A percentile compares a stretch with the other conserved stretches of the same genome.
Conservation (phyloP, 1,140 invertebrate genomes). For the Aphidius ervi region DNA sequence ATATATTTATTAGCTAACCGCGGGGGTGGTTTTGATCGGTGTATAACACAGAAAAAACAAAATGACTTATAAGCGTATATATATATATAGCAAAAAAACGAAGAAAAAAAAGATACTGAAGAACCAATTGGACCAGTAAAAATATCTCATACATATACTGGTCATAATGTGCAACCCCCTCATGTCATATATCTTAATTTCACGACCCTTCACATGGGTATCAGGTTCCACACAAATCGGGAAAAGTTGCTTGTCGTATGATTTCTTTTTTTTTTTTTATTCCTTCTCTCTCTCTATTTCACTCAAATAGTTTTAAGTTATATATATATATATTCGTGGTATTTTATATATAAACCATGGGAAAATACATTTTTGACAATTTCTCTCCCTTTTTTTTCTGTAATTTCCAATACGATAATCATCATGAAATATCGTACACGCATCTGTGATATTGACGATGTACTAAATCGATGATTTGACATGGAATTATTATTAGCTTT, state of each 20-base stretch:
- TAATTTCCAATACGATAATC: no score
- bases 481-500: no score
- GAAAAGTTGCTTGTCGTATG: constrained; percentile 36
- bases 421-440: no score
- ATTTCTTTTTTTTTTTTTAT: constrained; percentile 32
- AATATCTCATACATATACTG: neutral
- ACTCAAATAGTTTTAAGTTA: no score
- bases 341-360: no score
- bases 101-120: neutral
- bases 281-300: constrained; percentile 18
- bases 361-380: no score
- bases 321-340: no score
- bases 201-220: constrained; percentile 51
- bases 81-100: neutral
- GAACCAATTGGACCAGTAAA: constrained; percentile 2
- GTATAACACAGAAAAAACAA: constrained; percentile 4
- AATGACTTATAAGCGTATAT: neutral
- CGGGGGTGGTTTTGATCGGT: constrained; percentile 5
- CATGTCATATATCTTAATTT: constrained; percentile 52
- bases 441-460: no score
- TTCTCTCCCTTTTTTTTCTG: no score
- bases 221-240: constrained; percentile 53
- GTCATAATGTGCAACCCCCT: constrained; percentile 20
- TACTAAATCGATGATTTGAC: no score
- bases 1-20: constrained; percentile 28